A percentile compares a stretch with the other conserved stretches of the same genome.
Conservation (phyloP, 2,888 invertebrate species). For the Epinotia bilunana region DNA sequence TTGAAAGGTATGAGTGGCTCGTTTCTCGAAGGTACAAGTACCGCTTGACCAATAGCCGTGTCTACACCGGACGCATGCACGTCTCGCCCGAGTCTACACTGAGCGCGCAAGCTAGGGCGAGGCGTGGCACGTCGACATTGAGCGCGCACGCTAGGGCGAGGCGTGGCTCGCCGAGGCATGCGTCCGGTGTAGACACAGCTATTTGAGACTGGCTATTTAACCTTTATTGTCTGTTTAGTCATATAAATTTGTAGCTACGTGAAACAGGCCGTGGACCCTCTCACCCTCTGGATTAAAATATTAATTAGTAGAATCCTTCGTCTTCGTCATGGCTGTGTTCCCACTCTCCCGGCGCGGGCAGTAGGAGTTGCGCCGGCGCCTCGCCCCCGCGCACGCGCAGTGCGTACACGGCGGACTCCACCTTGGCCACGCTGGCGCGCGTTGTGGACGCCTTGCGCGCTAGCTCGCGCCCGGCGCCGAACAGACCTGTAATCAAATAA, state of each 20-base stretch:
- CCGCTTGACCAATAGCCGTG: no score
- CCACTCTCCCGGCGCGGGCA: slow-evolving; percentile 23
- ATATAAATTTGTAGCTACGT: no score
- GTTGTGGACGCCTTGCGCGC: slow-evolving; percentile 88
- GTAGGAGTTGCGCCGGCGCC: slow-evolving; percentile 85
- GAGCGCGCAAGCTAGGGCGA: no score
- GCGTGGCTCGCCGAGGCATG: no score
- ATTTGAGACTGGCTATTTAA: no score
- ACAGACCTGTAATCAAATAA: slow-evolving; percentile 57
- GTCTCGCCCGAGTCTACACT: no score
- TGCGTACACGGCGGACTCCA: slow-evolving; percentile 93
- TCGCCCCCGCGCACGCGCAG: slow-evolving; percentile 92
- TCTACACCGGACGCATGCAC: no score
- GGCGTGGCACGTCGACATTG: no score
- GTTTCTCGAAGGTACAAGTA: no score
- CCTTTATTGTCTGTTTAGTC: no score
- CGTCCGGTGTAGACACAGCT: no score
- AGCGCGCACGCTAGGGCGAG: no score
- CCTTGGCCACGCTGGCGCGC: slow-evolving; percentile 90
- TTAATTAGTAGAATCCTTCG: slow-evolving; percentile 66
- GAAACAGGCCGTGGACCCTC: background rate
- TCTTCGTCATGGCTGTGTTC: slow-evolving; percentile 60
- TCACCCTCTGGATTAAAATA: background rate
- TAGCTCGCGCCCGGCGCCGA: slow-evolving; percentile 81
- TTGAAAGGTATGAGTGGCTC: background rate